A percentile compares a stretch with the other conserved stretches of the same genome.
Conservation (phyloP, 2,113 vertebrate species). For the Ellobius talpinus region DNA sequence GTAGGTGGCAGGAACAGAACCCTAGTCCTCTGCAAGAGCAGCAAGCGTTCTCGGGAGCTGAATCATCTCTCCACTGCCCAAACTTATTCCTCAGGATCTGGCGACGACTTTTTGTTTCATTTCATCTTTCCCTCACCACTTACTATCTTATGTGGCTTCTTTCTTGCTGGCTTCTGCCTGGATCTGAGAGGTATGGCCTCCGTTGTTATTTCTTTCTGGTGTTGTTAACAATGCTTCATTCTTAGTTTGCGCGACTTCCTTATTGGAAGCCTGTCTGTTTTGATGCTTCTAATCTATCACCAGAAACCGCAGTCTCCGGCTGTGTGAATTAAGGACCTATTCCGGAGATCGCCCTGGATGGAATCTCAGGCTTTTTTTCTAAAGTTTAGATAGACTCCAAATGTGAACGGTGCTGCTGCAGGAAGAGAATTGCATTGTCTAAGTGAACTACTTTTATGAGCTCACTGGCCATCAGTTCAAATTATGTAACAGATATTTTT, state of each 20-base stretch:
- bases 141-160: background rate
- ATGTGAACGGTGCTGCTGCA: background rate
- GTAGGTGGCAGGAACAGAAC: background rate
- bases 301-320: background rate
- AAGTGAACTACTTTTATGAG: constrained; percentile 10
- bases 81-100: background rate
- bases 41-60: too few species aligned
- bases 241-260: background rate
- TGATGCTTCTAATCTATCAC: background rate
- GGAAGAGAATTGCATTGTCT: background rate
- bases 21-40: background rate
- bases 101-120: background rate
- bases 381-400: background rate
- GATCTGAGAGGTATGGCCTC: background rate
- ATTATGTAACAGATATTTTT: constrained; percentile 23
- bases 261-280: background rate
- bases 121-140: background rate
- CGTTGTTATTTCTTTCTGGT: background rate
- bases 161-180: constrained; percentile 14
- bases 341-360: background rate
- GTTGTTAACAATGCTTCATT: background rate
- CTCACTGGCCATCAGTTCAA: background rate
- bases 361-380: background rate
- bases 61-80: background rate
- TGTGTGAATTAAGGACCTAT: background rate